These are phyloP conservation scores for Leptinotarsa tumamoca DNA, from an alignment of 2,888 invertebrate genomes.

Conservation along the genomic window DNA sequence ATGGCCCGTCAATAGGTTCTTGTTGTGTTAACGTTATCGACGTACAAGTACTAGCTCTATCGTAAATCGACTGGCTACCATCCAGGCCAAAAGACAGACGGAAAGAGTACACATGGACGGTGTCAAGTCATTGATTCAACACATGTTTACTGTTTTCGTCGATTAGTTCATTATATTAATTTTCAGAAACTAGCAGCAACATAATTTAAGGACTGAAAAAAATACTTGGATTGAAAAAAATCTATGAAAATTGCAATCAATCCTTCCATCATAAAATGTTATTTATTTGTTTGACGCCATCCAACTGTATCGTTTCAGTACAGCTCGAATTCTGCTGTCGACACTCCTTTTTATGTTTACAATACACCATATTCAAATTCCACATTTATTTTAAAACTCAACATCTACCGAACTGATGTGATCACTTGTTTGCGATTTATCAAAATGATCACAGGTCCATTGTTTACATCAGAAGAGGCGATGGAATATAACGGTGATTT, in stretches of 20 bases:
- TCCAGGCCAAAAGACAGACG: conserved; percentile 41
- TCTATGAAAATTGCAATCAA: too few species aligned
- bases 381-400: conserved; percentile 47
- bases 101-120: not conserved
- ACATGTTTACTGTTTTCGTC: not conserved
- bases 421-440: conserved; percentile 23
- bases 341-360: conserved; percentile 60
- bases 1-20: conserved; percentile 52
- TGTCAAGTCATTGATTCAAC: not conserved
- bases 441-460: conserved; percentile 3
- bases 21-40: conserved; percentile 61
- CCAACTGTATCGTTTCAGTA: not conserved
- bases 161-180: not conserved
- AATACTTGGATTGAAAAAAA: too few species aligned
- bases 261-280: too few species aligned
- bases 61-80: conserved; percentile 63
- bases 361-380: conserved; percentile 49
- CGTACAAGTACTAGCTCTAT: conserved; percentile 62
- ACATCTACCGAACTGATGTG: conserved; percentile 19
- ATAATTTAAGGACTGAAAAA: too few species aligned
- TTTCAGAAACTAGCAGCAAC: too few species aligned
- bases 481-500: not conserved
- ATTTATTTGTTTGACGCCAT: not conserved
- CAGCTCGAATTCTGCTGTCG: conserved; percentile 45
- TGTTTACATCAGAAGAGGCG: conserved; percentile 9